A percentile compares a stretch with the other conserved stretches of the same genome.
Evolutionary conservation across 1,140 invertebrate species (phyloP).

Genomic region (Maconellicoccus hirsutus): DNA sequence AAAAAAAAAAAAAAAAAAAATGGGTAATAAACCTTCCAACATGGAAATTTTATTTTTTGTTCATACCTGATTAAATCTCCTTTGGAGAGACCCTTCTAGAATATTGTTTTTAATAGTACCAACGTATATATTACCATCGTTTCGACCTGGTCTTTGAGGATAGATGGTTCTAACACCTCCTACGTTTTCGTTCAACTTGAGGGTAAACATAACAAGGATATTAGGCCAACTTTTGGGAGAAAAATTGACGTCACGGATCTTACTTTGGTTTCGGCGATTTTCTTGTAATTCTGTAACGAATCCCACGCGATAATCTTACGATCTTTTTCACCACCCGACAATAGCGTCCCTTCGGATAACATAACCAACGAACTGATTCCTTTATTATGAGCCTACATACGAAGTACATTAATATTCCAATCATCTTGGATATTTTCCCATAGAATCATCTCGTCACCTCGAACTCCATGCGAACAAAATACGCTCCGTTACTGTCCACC

Average conservation of each 20-base stretch:
- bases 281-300: slow-evolving; percentile 76
- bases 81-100: slow-evolving; percentile 77
- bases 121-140: slow-evolving; percentile 82
- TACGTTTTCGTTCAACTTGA: slow-evolving; percentile 64
- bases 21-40: not conserved
- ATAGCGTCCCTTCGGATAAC: slow-evolving; percentile 74
- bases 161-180: slow-evolving; percentile 78
- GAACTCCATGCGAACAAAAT: slow-evolving; percentile 76
- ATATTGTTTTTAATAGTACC: slow-evolving; percentile 89
- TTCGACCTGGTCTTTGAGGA: slow-evolving; percentile 66
- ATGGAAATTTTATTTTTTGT: not conserved
- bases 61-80: slow-evolving; percentile 72
- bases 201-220: not conserved
- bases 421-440: not conserved
- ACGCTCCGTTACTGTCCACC: slow-evolving; percentile 73
- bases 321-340: slow-evolving; percentile 82
- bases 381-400: slow-evolving; percentile 62
- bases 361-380: slow-evolving; percentile 74
- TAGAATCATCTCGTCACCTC: no score
- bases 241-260: slow-evolving; percentile 20
- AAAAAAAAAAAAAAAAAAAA: no score
- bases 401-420: no score
- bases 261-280: slow-evolving; percentile 79
- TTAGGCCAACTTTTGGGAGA: not conserved
- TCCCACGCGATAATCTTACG: slow-evolving; percentile 85